Evolutionary conservation across 2,113 vertebrate genomes (phyloP).

Genomic region (Amphilophus citrinellus): DNA sequence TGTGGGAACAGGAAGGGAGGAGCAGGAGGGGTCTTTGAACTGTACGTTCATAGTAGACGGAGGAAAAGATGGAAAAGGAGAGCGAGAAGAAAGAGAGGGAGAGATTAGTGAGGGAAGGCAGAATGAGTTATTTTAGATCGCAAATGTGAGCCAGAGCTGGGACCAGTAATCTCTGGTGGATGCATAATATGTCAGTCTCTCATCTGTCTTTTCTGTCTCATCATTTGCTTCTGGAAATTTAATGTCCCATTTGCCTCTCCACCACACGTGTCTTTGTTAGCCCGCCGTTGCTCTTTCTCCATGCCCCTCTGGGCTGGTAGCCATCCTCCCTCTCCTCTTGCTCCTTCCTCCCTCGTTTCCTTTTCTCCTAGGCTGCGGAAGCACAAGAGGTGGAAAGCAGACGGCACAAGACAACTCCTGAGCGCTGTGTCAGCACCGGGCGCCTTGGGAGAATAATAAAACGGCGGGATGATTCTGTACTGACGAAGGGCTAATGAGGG

Average conservation of each 20-base stretch:
- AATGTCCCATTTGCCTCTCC: conserved; percentile 16
- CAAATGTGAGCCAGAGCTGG: conserved; percentile 34
- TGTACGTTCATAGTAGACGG: conserved; percentile 38
- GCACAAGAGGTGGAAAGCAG: not conserved
- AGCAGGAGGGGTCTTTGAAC: conserved; percentile 61
- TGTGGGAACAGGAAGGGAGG: conserved; percentile 61
- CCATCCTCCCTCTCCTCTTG: not conserved
- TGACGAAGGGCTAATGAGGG: conserved; percentile 60
- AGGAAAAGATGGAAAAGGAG: conserved; percentile 7
- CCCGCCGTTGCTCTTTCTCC: not conserved
- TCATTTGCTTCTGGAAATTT: conserved; percentile 27
- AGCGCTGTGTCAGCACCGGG: conserved; percentile 63
- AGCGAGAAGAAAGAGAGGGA: conserved; percentile 15
- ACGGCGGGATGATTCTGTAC: conserved; percentile 62
- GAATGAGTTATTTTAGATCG: conserved; percentile 49
- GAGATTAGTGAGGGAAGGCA: conserved; percentile 38
- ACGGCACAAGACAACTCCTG: conserved; percentile 39
- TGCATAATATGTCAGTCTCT: conserved; percentile 28
- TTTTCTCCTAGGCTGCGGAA: conserved; percentile 31
- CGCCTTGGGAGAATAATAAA: conserved; percentile 61
- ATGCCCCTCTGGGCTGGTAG: not conserved
- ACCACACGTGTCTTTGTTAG: conserved; percentile 14
- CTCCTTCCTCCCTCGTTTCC: not conserved
- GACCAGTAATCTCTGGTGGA: conserved; percentile 42
- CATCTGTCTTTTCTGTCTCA: conserved; percentile 39